A percentile compares a stretch with the other conserved stretches of the same genome.
phyloP scores from a whole-genome alignment of 2,888 invertebrate species.

The Drosophila maculinotata region DNA sequence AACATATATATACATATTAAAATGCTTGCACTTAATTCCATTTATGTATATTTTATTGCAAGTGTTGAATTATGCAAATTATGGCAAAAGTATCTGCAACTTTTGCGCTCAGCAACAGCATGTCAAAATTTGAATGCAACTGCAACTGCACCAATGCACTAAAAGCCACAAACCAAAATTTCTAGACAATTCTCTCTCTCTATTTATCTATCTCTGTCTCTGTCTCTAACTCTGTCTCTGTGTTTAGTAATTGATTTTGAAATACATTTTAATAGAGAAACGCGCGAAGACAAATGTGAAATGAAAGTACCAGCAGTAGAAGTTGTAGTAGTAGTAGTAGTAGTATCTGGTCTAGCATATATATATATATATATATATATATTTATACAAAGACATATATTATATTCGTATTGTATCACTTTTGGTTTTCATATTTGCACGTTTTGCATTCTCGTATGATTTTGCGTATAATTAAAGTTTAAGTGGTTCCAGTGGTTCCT shows the following conservation, averaged over 20 bases:
- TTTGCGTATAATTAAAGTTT: constrained; percentile 66
- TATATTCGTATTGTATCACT: constrained; percentile 40
- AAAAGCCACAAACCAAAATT: constrained; percentile 59
- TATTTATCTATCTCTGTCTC: background rate
- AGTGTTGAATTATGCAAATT: constrained; percentile 61
- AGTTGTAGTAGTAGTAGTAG: background rate
- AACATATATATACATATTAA: background rate
- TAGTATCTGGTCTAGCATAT: background rate
- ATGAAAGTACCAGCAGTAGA: constrained; percentile 20
- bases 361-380: background rate
- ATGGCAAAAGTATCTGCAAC: constrained; percentile 37
- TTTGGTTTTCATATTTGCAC: constrained; percentile 71
- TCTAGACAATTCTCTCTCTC: constrained; percentile 32
- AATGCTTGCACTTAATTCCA: constrained; percentile 1
- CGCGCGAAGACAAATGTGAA: constrained; percentile 31
- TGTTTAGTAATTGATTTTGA: constrained; percentile 62
- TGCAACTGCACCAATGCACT: constrained; percentile 24
- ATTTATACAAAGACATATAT: background rate
- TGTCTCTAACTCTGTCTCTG: background rate
- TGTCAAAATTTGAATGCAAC: constrained; percentile 47
- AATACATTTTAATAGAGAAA: constrained; percentile 46
- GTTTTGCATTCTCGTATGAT: constrained; percentile 52
- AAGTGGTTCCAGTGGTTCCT: constrained; percentile 51
- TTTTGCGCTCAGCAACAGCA: constrained; percentile 40
- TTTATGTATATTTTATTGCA: constrained; percentile 15